Conservation (phyloP, 2,113 vertebrate genomes). For the Campylomormyrus tamandua region DNA sequence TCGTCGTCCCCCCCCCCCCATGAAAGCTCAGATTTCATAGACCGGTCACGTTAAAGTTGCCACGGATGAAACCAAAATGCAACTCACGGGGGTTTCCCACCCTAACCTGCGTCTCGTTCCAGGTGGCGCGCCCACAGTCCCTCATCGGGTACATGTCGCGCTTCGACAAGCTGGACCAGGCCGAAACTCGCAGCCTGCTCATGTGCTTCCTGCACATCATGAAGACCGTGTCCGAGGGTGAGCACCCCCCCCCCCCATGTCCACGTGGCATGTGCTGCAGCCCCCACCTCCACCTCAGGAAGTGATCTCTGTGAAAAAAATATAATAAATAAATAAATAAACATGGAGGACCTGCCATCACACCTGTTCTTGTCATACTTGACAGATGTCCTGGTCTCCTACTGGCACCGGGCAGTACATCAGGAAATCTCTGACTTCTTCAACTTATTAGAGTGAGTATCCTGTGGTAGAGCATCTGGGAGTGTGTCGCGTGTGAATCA, state of each 20-base stretch:
- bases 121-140: slow-evolving; percentile 89
- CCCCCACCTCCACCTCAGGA: neutral
- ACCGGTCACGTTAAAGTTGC: neutral
- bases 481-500: neutral
- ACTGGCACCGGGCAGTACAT: slow-evolving; percentile 88
- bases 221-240: slow-evolving; percentile 96
- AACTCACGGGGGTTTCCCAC: neutral
- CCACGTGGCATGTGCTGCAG: neutral
- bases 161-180: slow-evolving; percentile 96
- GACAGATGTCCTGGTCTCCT: slow-evolving; percentile 85
- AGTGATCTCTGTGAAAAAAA: neutral
- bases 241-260: slow-evolving; percentile 13
- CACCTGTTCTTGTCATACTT: slow-evolving; percentile 19
- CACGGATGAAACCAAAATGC: neutral
- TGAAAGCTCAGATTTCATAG: neutral
- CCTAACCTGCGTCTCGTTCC: slow-evolving; percentile 14
- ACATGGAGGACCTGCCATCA: neutral
- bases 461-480: neutral
- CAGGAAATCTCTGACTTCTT: slow-evolving; percentile 96
- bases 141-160: slow-evolving; percentile 89
- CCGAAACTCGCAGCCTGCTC: slow-evolving; percentile 88
- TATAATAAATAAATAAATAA: neutral
- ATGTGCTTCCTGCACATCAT: slow-evolving; percentile 98
- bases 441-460: slow-evolving; percentile 93
- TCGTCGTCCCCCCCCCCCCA: neutral